A percentile compares a stretch with the other conserved stretches of the same genome.
Evolutionary conservation across 2,797 vertebrate species (phyloP).

Genomic region (Lutjanus campechanus): DNA sequence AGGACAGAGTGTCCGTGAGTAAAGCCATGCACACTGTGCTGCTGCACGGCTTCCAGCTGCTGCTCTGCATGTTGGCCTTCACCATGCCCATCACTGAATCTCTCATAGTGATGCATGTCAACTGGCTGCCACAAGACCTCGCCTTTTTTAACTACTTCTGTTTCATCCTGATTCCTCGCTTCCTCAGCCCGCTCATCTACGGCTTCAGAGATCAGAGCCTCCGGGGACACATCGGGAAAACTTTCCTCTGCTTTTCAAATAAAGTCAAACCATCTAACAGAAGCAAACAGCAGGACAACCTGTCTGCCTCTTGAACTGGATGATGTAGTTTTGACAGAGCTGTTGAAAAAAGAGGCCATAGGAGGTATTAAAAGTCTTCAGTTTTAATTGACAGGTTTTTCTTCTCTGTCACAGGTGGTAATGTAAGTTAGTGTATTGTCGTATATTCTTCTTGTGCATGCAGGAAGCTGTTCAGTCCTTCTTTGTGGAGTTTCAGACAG

Average conservation of each 20-base stretch:
- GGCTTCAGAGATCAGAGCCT: constrained; percentile 83
- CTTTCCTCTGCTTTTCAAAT: constrained; percentile 47
- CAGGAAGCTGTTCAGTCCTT: background rate
- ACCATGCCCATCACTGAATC: constrained; percentile 76
- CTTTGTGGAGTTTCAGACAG: background rate
- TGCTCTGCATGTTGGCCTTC: constrained; percentile 83
- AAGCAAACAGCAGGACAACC: constrained; percentile 8
- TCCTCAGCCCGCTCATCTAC: constrained; percentile 85
- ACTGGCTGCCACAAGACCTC: constrained; percentile 70
- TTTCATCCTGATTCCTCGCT: constrained; percentile 81
- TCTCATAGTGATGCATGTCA: constrained; percentile 47
- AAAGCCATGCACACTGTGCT: constrained; percentile 86
- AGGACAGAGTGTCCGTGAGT: constrained; percentile 76
- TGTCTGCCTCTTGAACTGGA: background rate
- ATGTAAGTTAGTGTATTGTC: background rate
- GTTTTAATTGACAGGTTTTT: too few relatives aligned
- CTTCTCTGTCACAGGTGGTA: background rate
- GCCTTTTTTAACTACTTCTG: constrained; percentile 81
- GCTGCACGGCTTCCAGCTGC: constrained; percentile 85
- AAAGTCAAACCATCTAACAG: background rate
- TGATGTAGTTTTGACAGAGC: background rate
- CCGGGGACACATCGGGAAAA: constrained; percentile 62
- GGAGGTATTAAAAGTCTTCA: background rate
- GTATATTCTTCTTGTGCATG: background rate
- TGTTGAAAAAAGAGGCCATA: background rate